A percentile compares a stretch with the other conserved stretches of the same genome.
These are phyloP conservation scores for Sebastes itinus DNA, from an alignment of 2,797 vertebrate genomes.

Conservation along the genomic window DNA sequence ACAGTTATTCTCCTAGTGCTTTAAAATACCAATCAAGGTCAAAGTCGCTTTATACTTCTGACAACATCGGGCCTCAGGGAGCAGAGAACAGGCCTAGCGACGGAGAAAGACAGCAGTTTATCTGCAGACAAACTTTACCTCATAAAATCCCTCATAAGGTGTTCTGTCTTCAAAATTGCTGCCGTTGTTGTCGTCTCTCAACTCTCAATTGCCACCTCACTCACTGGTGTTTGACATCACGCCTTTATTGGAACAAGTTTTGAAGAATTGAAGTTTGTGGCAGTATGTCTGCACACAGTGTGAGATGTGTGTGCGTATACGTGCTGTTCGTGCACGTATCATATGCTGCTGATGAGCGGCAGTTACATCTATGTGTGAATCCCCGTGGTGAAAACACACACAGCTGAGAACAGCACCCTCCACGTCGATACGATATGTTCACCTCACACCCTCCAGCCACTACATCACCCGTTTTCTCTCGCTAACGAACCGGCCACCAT, in stretches of 20 bases:
- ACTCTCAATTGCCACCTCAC: slow-evolving; percentile 9
- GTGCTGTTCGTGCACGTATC: neutral
- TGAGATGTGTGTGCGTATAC: neutral
- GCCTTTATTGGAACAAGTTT: neutral
- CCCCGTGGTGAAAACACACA: slow-evolving; percentile 12
- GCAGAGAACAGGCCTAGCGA: neutral
- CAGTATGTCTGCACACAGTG: neutral
- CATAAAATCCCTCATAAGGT: slow-evolving; percentile 24
- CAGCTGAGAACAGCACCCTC: slow-evolving; percentile 15
- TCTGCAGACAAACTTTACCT: slow-evolving; percentile 30
- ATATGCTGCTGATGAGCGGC: slow-evolving; percentile 17
- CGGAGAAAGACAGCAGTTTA: slow-evolving; percentile 25
- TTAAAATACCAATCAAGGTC: neutral
- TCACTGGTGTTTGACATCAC: neutral
- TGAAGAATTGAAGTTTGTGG: neutral
- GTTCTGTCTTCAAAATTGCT: slow-evolving; percentile 3
- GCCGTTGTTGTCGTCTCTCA: slow-evolving; percentile 12
- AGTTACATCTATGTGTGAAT: neutral
- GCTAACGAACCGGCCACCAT: slow-evolving; percentile 4
- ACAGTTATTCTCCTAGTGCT: neutral
- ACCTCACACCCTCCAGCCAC: slow-evolving; percentile 21
- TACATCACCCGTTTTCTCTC: neutral
- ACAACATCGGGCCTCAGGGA: neutral
- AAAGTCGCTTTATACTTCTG: neutral
- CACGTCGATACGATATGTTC: slow-evolving; percentile 4